A percentile compares a stretch with the other conserved stretches of the same genome.
Conservation (phyloP, 2,113 vertebrate species). For the Pygoscelis adeliae region DNA sequence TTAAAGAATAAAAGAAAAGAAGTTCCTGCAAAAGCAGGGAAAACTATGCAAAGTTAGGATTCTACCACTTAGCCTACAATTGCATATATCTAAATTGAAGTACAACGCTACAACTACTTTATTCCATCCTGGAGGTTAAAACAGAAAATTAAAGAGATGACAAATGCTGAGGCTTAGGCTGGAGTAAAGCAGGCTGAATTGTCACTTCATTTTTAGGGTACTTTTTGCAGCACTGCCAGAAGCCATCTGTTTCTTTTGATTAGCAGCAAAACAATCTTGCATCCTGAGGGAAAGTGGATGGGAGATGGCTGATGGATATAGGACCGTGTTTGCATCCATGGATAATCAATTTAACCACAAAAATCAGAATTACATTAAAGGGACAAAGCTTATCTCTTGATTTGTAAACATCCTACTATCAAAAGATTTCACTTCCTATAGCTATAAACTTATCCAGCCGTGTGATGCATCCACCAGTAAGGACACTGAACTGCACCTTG, state of each 20-base stretch:
- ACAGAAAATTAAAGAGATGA: background rate
- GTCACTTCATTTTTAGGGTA: background rate
- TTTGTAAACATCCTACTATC: background rate
- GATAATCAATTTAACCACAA: conserved; percentile 25
- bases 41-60: background rate
- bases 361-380: background rate
- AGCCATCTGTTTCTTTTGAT: conserved; percentile 8
- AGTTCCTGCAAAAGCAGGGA: background rate
- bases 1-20: background rate
- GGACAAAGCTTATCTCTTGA: background rate
- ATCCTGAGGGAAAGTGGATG: background rate
- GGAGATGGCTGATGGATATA: background rate
- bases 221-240: background rate
- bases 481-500: background rate
- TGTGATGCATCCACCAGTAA: background rate
- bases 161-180: background rate
- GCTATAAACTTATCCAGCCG: background rate
- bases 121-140: background rate
- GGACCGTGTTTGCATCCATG: background rate
- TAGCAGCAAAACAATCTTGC: background rate
- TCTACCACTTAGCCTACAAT: background rate
- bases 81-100: background rate
- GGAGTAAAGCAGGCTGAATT: background rate
- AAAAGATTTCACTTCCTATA: background rate
- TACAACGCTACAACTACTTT: background rate